A percentile compares a stretch with the other conserved stretches of the same genome.
These are phyloP conservation scores for Sceloporus undulatus DNA, from an alignment of 2,113 vertebrate genomes.

Conservation along the genomic window DNA sequence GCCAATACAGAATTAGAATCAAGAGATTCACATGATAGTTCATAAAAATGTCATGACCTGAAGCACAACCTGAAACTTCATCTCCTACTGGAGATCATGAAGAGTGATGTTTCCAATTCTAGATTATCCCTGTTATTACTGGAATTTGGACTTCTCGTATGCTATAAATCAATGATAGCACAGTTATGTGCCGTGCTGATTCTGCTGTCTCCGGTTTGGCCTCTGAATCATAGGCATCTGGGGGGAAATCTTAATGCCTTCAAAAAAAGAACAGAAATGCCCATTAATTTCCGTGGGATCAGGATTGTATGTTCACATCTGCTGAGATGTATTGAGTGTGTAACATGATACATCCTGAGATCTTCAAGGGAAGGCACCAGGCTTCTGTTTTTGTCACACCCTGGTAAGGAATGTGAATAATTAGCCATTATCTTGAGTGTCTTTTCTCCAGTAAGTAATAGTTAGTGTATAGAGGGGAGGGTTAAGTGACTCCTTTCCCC, in stretches of 20 bases:
- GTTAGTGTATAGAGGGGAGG: conserved; percentile 56
- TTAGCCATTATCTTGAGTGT: conserved; percentile 57
- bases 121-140: neutral
- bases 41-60: neutral
- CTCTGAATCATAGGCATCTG: neutral
- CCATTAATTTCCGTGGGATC: neutral
- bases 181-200: conserved; percentile 50
- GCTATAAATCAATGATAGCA: conserved; percentile 42
- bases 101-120: neutral
- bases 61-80: neutral
- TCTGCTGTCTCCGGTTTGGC: conserved; percentile 45
- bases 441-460: conserved; percentile 49
- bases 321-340: conserved; percentile 39
- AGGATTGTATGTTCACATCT: conserved; percentile 42
- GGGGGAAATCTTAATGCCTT: neutral
- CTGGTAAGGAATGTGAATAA: conserved; percentile 63
- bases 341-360: conserved; percentile 58
- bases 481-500: conserved; percentile 64
- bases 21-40: neutral
- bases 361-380: conserved; percentile 55
- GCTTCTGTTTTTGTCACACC: conserved; percentile 34
- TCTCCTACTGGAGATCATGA: neutral
- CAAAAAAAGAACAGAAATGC: neutral
- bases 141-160: conserved; percentile 32
- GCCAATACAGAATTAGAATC: neutral